Evolutionary conservation across 2,113 vertebrate species (phyloP).

Genomic region (Mionectes macconnelli): DNA sequence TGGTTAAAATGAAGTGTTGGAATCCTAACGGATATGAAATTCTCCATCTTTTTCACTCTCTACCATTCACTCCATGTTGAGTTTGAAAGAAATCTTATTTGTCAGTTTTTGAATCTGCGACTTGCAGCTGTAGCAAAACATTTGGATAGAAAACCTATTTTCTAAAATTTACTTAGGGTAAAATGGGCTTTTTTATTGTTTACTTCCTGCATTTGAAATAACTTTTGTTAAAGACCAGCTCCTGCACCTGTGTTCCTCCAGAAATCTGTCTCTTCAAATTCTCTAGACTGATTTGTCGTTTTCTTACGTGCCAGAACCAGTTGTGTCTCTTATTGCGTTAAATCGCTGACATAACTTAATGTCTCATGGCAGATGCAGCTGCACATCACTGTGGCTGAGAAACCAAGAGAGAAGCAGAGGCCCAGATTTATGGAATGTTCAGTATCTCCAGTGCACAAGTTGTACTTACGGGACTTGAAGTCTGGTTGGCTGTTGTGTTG

Average conservation of each 20-base stretch:
- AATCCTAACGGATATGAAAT: background rate
- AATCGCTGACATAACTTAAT: constrained; percentile 38
- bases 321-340: constrained; percentile 46
- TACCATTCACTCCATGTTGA: background rate
- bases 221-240: constrained; percentile 50
- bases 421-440: background rate
- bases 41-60: background rate
- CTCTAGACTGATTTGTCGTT: constrained; percentile 65
- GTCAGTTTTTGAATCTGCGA: background rate
- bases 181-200: constrained; percentile 61
- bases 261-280: constrained; percentile 69
- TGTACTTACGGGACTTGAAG: constrained; percentile 17
- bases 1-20: background rate
- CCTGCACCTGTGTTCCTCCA: constrained; percentile 56
- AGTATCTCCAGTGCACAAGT: background rate
- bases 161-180: constrained; percentile 46
- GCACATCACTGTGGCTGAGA: constrained; percentile 37
- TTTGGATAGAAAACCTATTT: constrained; percentile 45
- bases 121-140: constrained; percentile 38
- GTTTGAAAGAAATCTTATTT: constrained; percentile 48
- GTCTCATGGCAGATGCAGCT: constrained; percentile 60
- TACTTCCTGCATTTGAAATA: constrained; percentile 54
- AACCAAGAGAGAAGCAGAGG: constrained; percentile 16
- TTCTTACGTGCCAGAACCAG: constrained; percentile 56
- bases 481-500: background rate